Evolutionary conservation across 2,113 vertebrate species (phyloP).

Genomic region (Macaca fascicularis): T2T-MFA8v1.1 NC_088380.1:80370001-80370500

Average conservation of each 20-base stretch:
- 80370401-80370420: constrained; percentile 14
- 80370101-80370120: not conserved
- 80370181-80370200: not conserved
- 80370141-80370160: not conserved
- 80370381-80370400: not conserved
- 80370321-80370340: not conserved
- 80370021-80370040: not conserved
- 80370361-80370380: not conserved
- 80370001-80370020: not conserved
- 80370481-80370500: not conserved
- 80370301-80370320: not conserved
- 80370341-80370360: too few species aligned
- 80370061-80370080: not conserved
- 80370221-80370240: not conserved
- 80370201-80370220: not conserved
- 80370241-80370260: not conserved
- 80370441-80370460: not conserved
- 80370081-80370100: not conserved
- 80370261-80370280: not conserved
- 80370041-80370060: not conserved
- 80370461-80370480: not conserved
- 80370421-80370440: not conserved
- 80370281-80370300: not conserved
- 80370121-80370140: not conserved
- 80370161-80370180: not conserved